Base-by-base conservation (phyloP, 2,888 invertebrate genomes). In the Tenthredo livida region DNA sequence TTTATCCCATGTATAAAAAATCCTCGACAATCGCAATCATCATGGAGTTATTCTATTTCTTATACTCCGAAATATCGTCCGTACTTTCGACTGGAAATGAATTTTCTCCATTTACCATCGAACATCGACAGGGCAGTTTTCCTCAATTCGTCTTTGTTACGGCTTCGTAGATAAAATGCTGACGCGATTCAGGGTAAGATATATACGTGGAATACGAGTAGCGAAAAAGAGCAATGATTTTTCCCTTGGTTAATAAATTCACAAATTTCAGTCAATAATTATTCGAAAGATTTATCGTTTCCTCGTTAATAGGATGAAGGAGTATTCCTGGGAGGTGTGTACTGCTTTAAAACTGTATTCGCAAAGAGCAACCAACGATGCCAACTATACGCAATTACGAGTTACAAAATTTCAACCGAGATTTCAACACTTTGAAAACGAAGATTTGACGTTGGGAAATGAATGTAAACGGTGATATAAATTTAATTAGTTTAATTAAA, bases 331-430 rank as follows among this genome's bases (percentile, higher is more conserved):
- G 67, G 83, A 67, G 83, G 83, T 47, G 43, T 29, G 50, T 61
- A 47, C 67, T 67, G 83, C 67, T 83, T 83, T 33, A 40, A 61
- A 80, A 80, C 80, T 80, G 37, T 61, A 61, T 80, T 80, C 80
- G 58, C 54, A 29, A 9, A 25, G 33, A 29, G 40, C 10, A 25
- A n/a, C 29, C 29, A 33, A 50, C 50, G 33, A 77, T 33, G 50
- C 40, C 58, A 61, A 80, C 50, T 10, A 78, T 10, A 78, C 29
- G 61, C 29, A 29, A 77, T 43, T 29, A 54, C 25, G 40, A 15
- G n/a, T 17, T 37, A 40, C 17, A 61, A 80, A 21, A 58, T 40
- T 78, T 33, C 33, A 37, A 78, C 33, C 78, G 37, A 54, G 54
- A 78, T 58, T 37, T 54, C 47, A 29, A n/a, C 78, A 78, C 29